Evolutionary conservation across 2,888 invertebrate species (phyloP), one percentile per base, ranked within the genome.

Genomic region (Timandra comae): DNA sequence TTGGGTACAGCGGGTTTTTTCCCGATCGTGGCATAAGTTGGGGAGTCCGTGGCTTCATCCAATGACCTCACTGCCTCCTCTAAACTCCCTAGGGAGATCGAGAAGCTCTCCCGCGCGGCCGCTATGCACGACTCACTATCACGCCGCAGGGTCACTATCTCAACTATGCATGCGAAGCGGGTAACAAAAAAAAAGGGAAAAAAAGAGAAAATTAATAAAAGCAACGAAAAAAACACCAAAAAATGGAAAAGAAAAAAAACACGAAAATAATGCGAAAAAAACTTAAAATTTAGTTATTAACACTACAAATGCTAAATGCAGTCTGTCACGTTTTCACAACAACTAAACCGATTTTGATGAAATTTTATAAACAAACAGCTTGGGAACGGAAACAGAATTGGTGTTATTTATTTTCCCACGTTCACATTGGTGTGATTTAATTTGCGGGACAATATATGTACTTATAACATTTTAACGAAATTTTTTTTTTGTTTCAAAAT

Each of bases 1-100:
- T 89, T 87, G 0, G 86, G 86, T 43, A 86, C 82, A 2, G 84
- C 82, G 0, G 86, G 82, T 40, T 85, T 85, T 62, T 82, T 87
- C 36, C 78, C 79, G 24, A 86, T 67, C 1, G 86, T 86, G 0
- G 86, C 86, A 47, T 77, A 86, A 0, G 79, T 45, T 0, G 81
- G 82, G 0, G 71, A 51, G 22, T 85, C 81, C 27, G 63, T 62
- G 1, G 79, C 73, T 38, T 80, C 87, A 40, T 86, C 86, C 28
- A 85, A 52, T 7, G 73, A 78, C 20, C 81, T 49, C 12, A 86
- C 80, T 0, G 85, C 85, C 42, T 85, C 86, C 41, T 85, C 86
- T 19, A 86, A 43, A 27, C 85, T 85, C 7, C 86, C 84, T 35
- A 82, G 76, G 5, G 82, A 86, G 57, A 78, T 71, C 0, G 84